phyloP scores from a whole-genome alignment of 2,888 invertebrate species.

The Hirtodrosophila histrioides region DNA sequence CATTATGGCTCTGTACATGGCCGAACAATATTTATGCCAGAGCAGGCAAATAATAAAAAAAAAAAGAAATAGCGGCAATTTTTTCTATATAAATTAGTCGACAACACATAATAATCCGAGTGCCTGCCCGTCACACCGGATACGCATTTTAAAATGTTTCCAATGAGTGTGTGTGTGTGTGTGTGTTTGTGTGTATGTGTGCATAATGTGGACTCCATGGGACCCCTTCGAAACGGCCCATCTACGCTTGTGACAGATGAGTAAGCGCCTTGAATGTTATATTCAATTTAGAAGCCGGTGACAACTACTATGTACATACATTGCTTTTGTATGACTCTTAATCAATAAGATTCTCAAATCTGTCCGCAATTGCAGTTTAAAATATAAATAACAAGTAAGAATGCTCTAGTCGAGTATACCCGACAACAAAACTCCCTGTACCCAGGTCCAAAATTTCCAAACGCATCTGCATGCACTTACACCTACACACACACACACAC shows the following conservation, averaged over 20 bases:
- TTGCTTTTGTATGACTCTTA: not conserved
- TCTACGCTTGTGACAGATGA: slow-evolving; percentile 38
- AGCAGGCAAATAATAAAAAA: slow-evolving; percentile 43
- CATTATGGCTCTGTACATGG: slow-evolving; percentile 9
- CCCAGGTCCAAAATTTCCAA: too few species aligned
- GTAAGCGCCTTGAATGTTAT: slow-evolving; percentile 30
- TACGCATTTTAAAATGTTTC: slow-evolving; percentile 70
- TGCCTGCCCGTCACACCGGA: slow-evolving; percentile 67
- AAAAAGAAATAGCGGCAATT: slow-evolving; percentile 17
- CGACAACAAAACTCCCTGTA: too few species aligned
- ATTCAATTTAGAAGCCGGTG: slow-evolving; percentile 20
- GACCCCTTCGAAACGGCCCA: slow-evolving; percentile 18
- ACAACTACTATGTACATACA: slow-evolving; percentile 1
- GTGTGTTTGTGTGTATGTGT: slow-evolving; percentile 22
- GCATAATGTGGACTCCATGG: slow-evolving; percentile 29
- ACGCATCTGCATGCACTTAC: too few species aligned
- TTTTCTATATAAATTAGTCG: slow-evolving; percentile 57
- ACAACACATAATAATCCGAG: slow-evolving; percentile 56
- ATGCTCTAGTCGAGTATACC: too few species aligned
- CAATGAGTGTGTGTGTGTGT: slow-evolving; percentile 32
- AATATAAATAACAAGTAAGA: too few species aligned
- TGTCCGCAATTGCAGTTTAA: not conserved
- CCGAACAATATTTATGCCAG: slow-evolving; percentile 45
- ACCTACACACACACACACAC: too few species aligned
- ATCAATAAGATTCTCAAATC: not conserved